Evolutionary conservation across 1,140 invertebrate species (phyloP), one percentile per base, ranked within the genome.

Genomic region (Drosophila kurseongensis): DNA sequence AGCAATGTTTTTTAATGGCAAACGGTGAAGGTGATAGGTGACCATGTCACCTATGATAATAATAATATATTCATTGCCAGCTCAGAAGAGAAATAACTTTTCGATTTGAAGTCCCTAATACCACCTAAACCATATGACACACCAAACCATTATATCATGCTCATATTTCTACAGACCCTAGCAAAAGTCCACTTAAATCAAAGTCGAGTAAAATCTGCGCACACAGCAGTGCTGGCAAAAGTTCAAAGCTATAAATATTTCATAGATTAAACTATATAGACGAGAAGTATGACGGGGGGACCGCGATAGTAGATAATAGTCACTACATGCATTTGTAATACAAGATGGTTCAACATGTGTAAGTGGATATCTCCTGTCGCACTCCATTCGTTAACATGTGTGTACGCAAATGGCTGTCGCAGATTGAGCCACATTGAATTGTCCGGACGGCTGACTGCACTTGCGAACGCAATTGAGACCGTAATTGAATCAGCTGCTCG

Each of bases 341-440:
- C 57, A 68, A 68, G 65, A 68, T 51, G 60, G 40, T 44, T 66
- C 36, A 36, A 65, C 63, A 65, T 67, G 65, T 66, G 60, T 68
- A 66, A 68, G 65, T 68, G 65, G 65, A 68, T 68, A 68, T 38
- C 57, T 59, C 57, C 44, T 48, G 57, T 48, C 44, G 45, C 35
- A 65, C 63, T 41, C n/a, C n/a, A 29, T 48, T 12, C 16, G 41
- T 14, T 5, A 14, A 36, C 45, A 67, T 48, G 44, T 51, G 42
- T 66, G 60, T 68, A 59, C 41, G 48, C 48, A 54, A 14, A 52
- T 68, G 41, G 3, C 16, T 18, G 54, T 44, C 36, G 18, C 48
- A 71, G 65, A 71, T 71, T 72, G 66, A 71, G 54, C 52, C 66
- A 72, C 68, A 58, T 71, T 71, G 44, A 71, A 72, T 72, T 71